These are phyloP conservation scores for Sarcophaga bullata DNA, from an alignment of 1,140 invertebrate species.

Conservation along the genomic window DNA sequence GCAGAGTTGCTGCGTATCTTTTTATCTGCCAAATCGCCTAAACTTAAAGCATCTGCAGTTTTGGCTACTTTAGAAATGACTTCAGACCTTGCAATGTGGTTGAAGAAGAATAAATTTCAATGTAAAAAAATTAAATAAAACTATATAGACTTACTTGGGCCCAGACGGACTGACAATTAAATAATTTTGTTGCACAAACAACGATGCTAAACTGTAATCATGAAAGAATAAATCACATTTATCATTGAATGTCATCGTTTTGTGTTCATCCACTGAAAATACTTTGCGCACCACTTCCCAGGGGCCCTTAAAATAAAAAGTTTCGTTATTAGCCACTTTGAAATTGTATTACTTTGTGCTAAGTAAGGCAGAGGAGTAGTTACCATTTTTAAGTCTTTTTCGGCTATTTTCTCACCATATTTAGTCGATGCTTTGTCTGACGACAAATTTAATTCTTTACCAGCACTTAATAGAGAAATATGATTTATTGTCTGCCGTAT, in stretches of 20 bases:
- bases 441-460: constrained; percentile 67
- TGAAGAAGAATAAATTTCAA: not conserved
- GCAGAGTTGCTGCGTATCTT: constrained; percentile 80
- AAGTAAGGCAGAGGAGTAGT: not conserved
- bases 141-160: constrained; percentile 70
- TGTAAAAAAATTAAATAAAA: not conserved
- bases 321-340: constrained; percentile 19
- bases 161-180: constrained; percentile 76
- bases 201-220: constrained; percentile 93
- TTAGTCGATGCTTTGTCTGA: constrained; percentile 67
- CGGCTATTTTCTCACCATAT: constrained; percentile 69
- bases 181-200: constrained; percentile 99
- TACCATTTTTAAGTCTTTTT: constrained; percentile 88
- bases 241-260: constrained; percentile 83
- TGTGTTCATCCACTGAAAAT: constrained; percentile 85
- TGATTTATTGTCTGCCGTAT: constrained; percentile 93
- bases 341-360: not conserved
- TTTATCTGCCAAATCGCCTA: constrained; percentile 87
- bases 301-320: constrained; percentile 72
- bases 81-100: constrained; percentile 65
- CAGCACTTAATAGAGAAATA: constrained; percentile 80
- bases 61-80: constrained; percentile 77
- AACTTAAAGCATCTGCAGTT: constrained; percentile 84
- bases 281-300: constrained; percentile 95
- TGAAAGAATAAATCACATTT: constrained; percentile 95